Base-by-base conservation (phyloP, 2,113 vertebrate species). In the Oplegnathus fasciatus region DNA sequence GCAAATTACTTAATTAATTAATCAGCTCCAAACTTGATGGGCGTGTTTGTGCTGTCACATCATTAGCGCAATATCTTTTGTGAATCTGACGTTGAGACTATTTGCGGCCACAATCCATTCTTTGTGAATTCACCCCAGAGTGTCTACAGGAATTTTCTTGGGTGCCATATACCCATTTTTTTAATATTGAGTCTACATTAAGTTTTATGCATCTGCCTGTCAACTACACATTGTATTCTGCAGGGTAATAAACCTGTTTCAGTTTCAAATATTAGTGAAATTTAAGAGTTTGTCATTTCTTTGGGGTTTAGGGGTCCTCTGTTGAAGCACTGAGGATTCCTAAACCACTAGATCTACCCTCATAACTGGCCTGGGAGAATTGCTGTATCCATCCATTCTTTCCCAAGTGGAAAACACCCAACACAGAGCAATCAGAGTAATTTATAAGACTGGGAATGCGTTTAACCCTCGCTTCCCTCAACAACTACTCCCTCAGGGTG, bases 381-480 rank as follows among this genome's bases (percentile, higher is more conserved):
- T 30, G 70, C 26, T 75, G 37, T 30, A 64, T 46, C 34, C 32
- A 57, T 68, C 54, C 17, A 44, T 13, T 24, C 9, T 55, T 74
- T 48, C 83, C 65, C 71, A 46, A 48, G 34, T 46, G 55, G 34
- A 62, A 54, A 50, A 60, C 26, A 52, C 14, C 42, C 32, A 60
- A 42, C 32, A 54, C 2, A 30, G 44, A 68, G 26, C 44, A 60
- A 58, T 42, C 32, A 55, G 17, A 24, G 66, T 60, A 10, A 61
- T 78, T 72, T 50, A 37, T 72, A 46, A 28, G 17, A 48, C 42
- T 24, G 14, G 6, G 14, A 50, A 34, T 68, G 32, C 54, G 32
- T 68, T 73, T 75, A 68, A 75, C 62, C 69, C 70, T 61, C 50
- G 24, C 6, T 24, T n/a, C 9, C n/a, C n/a, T 42, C 44, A 60